Evolutionary conservation across 2,797 vertebrate species (phyloP), one percentile per base, ranked within the genome.

Genomic region (Amblyraja radiata): DNA sequence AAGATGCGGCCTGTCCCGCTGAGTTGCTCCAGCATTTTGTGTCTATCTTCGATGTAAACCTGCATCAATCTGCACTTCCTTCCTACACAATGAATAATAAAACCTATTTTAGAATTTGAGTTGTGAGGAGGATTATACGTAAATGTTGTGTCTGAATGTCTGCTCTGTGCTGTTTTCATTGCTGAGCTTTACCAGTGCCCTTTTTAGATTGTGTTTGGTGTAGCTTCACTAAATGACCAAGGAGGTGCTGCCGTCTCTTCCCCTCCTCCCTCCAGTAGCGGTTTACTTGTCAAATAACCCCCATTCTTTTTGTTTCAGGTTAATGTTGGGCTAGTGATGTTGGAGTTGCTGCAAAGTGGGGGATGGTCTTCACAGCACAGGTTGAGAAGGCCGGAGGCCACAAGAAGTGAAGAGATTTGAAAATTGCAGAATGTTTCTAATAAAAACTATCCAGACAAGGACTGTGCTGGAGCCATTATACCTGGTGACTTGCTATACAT

Each of bases 291-390:
- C 32, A 74, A 54, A 28, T 74, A 76, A 74, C 46, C 39, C 9
- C 71, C 14, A 28, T 74, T 90, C 54, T 61, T 61, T 68, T 71
- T 92, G 21, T 92, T 92, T 92, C 90, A 92, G 90, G 71, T 92
- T 76, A 92, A 74, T 58, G 13, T 46, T 54, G 90, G 39, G 71
- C 39, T n/a, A 0, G 23, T 92, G 90, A 73, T 92, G 39, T 32
- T 73, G 71, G 36, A 76, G 46, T 92, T 92, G 36, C 71, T 18
- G 90, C 32, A 76, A 54, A 92, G 36, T 92, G 90, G 90, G n/a
- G 71, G 39, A 54, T 74, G 90, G 90, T 54, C 90, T 92, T 92
- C 18, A 54, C 16, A 25, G 36, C 71, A 28, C 36, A 74, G 71
- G 36, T 39, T 28, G 68, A 73, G 23, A 28, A 39, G 68, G 21